Evolutionary conservation across 1,140 invertebrate species (phyloP), one percentile per base, ranked within the genome.

Genomic region (Theocolax elegans): DNA sequence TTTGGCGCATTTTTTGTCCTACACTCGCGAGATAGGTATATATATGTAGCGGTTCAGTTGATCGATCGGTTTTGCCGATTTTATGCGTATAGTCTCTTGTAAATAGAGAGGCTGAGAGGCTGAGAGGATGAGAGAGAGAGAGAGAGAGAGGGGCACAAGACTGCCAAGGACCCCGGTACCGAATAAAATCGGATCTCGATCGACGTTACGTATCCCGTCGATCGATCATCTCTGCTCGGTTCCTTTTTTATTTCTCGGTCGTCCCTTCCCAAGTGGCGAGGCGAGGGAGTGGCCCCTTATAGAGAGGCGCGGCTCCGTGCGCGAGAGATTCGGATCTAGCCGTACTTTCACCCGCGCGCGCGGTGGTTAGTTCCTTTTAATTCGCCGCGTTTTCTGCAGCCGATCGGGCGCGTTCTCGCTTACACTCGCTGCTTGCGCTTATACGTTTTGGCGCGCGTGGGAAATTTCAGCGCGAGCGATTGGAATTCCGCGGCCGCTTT

Each of bases 331-430:
- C 40, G 27, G 46, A 67, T 67, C 48, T 3, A 9, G 19, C n/a
- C 25, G 13, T 27, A 60, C 67, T 68, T 68, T 60, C 67, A 68
- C 58, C 46, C 56, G 58, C 38, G 23, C 64, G 23, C 64, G 35
- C 38, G 49, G 58, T 62, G 40, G 40, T 62, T 62, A 62, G 59
- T 62, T 62, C 59, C 59, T 62, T 62, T 62, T 62, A 62, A 62
- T 62, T 62, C 59, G 15, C 17, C 19, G 23, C 38, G 40, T 23
- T 31, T 25, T 2, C 10, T 15, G 35, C 54, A 6, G 31, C 29
- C 12, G 53, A 25, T 29, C 49, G 17, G 21, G 35, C 23, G 38
- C 38, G 27, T 17, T 31, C 17, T 19, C n/a, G 10, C 6, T 6
- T 1, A 35, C 49, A 3, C 13, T 25, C 2, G 8, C 25, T 13